Evolutionary conservation across 2,797 vertebrate genomes (phyloP).

Genomic region (Scarus forsteni): DNA sequence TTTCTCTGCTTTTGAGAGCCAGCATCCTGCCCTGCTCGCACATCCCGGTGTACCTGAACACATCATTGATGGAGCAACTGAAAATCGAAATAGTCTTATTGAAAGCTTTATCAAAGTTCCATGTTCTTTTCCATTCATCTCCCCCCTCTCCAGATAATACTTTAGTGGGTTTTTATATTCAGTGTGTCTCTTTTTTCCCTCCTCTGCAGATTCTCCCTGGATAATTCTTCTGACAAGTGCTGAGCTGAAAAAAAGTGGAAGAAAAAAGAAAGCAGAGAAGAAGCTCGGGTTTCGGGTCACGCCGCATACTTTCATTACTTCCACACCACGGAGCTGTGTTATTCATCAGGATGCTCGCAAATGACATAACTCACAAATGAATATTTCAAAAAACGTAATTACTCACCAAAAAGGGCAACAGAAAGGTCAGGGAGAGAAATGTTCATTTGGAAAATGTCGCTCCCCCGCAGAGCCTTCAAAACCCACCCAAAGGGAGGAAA

Average conservation of each 20-base stretch:
- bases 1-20: slow-evolving; percentile 60
- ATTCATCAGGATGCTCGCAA: slow-evolving; percentile 44
- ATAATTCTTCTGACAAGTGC: slow-evolving; percentile 70
- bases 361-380: slow-evolving; percentile 66
- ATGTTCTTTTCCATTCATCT: slow-evolving; percentile 48
- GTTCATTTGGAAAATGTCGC: slow-evolving; percentile 75
- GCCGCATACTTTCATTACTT: slow-evolving; percentile 37
- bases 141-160: slow-evolving; percentile 22
- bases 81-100: slow-evolving; percentile 58
- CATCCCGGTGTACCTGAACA: slow-evolving; percentile 45
- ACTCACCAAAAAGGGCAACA: slow-evolving; percentile 70
- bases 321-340: slow-evolving; percentile 16
- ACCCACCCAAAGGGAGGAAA: slow-evolving; percentile 29
- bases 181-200: slow-evolving; percentile 28
- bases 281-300: slow-evolving; percentile 24
- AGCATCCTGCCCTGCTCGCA: slow-evolving; percentile 43
- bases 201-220: slow-evolving; percentile 59
- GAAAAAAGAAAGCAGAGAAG: not conserved
- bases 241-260: slow-evolving; percentile 51
- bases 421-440: slow-evolving; percentile 75
- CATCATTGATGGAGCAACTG: slow-evolving; percentile 43
- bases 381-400: slow-evolving; percentile 69
- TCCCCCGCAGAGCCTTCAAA: slow-evolving; percentile 64
- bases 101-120: slow-evolving; percentile 54
- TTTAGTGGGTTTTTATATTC: slow-evolving; percentile 60